Base-by-base conservation (phyloP, 2,888 invertebrate species). In the Chloroclysta siterata region DNA sequence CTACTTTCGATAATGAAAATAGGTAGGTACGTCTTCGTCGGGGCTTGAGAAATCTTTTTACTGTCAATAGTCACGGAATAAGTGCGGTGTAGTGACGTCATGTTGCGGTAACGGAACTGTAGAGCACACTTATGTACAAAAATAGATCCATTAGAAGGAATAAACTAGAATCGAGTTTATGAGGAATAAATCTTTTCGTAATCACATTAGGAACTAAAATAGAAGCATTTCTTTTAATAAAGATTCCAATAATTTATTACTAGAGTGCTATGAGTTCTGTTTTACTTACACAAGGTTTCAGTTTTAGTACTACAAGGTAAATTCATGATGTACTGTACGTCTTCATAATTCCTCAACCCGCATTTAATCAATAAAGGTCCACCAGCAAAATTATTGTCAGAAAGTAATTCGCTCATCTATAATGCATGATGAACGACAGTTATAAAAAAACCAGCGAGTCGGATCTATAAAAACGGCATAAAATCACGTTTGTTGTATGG, bases 51-150 rank as follows among this genome's bases (percentile, higher is more conserved):
- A 69, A 69, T 66, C 59, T 66, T 72, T 69, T 72, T 70, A 70
- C 64, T 69, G 66, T 66, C 69, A 65, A 65, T 68, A 72, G 69
- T 72, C 72, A 72, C 70, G 72, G 53, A 68, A 70, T 70, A 64
- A 69, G 65, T 67, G 42, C 65, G 14, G 14, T 11, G 10, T 51
- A 15, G 53, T 68, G 72, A 72, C 70, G 70, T 56, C 59, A 69
- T 62, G 52, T 63, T 69, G 70, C 68, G 69, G 70, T 65, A 69
- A 33, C 57, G n/a, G 63, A 66, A 54, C 59, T 54, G 67, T 58
- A 56, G 44, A 63, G 60, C 60, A 56, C 53, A 58, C 56, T 60
- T 59, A 60, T 52, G 50, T 54, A 46, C 58, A 57, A 55, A 62
- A 61, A 53, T 61, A 64, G 62, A 53, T 57, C 56, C 61, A 62